A percentile compares a stretch with the other conserved stretches of the same genome.
Evolutionary conservation across 2,888 invertebrate genomes (phyloP).

Genomic region (Nomada lathburiana): DNA sequence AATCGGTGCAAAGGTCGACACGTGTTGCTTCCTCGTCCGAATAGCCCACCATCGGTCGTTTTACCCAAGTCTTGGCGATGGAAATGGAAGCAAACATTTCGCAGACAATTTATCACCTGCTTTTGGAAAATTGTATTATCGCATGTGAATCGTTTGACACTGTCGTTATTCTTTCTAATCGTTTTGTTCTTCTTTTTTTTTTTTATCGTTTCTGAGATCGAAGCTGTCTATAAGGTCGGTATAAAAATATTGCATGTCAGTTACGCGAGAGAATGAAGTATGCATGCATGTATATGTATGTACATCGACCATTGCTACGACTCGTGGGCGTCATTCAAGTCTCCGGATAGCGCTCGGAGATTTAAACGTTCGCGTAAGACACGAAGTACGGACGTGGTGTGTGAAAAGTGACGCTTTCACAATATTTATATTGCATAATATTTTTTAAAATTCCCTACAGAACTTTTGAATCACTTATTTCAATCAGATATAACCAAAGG

Average conservation of each 20-base stretch:
- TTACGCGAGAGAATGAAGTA: too few relatives aligned
- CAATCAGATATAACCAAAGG: background rate
- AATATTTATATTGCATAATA: background rate
- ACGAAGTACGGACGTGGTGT: background rate
- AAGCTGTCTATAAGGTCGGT: too few relatives aligned
- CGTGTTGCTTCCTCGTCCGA: background rate
- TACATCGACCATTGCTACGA: too few relatives aligned
- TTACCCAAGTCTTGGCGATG: background rate
- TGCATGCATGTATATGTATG: too few relatives aligned
- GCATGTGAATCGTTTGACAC: too few relatives aligned
- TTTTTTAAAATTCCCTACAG: background rate
- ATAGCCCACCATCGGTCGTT: background rate
- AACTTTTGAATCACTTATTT: background rate
- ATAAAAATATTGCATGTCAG: too few relatives aligned
- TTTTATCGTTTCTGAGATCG: too few relatives aligned
- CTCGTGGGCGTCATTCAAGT: too few relatives aligned
- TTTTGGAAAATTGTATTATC: too few relatives aligned
- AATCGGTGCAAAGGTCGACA: background rate
- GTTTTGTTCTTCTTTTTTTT: too few relatives aligned
- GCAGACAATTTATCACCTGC: background rate
- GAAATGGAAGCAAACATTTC: background rate
- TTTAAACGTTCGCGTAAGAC: slow-evolving; percentile 3
- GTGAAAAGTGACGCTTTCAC: background rate
- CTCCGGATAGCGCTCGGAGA: background rate
- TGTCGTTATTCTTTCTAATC: too few relatives aligned